Percentiles rank a stretch among this genome's conserved stretches.
These are phyloP conservation scores for Phyllotreta striolata DNA, from an alignment of 2,888 invertebrate genomes.

Conservation along the genomic window DNA sequence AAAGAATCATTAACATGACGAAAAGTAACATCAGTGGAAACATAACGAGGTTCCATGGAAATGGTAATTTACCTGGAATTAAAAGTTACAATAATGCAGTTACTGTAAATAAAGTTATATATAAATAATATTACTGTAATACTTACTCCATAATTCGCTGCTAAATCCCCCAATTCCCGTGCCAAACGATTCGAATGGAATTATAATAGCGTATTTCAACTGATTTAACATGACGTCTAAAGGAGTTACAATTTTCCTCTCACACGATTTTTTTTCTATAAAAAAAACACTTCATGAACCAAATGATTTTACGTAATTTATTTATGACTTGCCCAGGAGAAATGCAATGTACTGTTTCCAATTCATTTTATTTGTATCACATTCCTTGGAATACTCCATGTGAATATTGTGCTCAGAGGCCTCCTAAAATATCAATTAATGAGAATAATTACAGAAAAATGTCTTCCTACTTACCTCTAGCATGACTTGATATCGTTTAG, in stretches of 20 bases:
- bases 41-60: constrained; percentile 46
- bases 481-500: constrained; percentile 39
- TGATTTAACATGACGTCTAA: constrained; percentile 44
- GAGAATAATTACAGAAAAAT: constrained; percentile 9
- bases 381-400: constrained; percentile 40
- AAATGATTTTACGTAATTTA: neutral
- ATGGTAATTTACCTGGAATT: constrained; percentile 35
- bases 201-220: constrained; percentile 43
- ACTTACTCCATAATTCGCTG: constrained; percentile 45
- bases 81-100: too few species aligned
- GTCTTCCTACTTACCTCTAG: constrained; percentile 40
- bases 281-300: constrained; percentile 8
- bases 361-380: constrained; percentile 43
- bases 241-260: constrained; percentile 44
- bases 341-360: constrained; percentile 42
- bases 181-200: constrained; percentile 45
- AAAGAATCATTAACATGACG: constrained; percentile 23
- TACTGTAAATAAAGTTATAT: too few species aligned
- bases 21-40: constrained; percentile 45
- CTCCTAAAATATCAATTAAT: constrained; percentile 37
- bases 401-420: constrained; percentile 44
- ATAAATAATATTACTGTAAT: too few species aligned
- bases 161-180: constrained; percentile 47
- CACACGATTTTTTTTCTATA: constrained; percentile 44
- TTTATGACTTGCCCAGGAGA: constrained; percentile 38